Conservation (phyloP, 2,888 invertebrate species). For the Eupithecia exiguata region DNA sequence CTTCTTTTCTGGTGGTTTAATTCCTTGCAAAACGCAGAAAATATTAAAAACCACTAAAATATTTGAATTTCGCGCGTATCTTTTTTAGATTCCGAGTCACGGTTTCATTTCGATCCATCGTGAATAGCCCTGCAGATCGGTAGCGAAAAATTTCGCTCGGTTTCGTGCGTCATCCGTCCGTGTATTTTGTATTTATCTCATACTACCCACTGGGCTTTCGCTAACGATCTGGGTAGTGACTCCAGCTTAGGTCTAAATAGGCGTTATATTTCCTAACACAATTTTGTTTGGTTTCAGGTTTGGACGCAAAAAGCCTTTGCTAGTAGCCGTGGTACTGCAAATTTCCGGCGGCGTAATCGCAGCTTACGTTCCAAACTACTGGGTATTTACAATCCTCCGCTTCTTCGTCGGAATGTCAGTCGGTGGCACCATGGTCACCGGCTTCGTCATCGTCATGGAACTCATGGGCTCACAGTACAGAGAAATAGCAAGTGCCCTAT, state of each 20-base stretch:
- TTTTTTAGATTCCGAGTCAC: too few relatives aligned
- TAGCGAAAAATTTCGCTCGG: not conserved
- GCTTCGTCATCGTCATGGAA: slow-evolving; percentile 87
- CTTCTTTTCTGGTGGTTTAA: too few relatives aligned
- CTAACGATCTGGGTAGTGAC: not conserved
- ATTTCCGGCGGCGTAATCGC: slow-evolving; percentile 87
- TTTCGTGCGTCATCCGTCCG: not conserved
- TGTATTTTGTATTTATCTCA: not conserved
- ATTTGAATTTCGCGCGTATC: too few relatives aligned
- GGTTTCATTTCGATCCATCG: too few relatives aligned
- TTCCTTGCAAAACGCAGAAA: too few relatives aligned
- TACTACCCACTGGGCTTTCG: not conserved
- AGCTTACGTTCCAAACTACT: slow-evolving; percentile 85
- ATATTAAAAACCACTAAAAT: too few relatives aligned
- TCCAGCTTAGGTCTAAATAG: not conserved
- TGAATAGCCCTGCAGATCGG: too few relatives aligned
- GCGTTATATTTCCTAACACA: not conserved
- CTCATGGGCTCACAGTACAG: slow-evolving; percentile 84
- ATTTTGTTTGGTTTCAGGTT: slow-evolving; percentile 80
- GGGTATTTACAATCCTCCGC: slow-evolving; percentile 86
- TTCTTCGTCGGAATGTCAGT: slow-evolving; percentile 89
- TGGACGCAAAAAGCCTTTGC: slow-evolving; percentile 89
- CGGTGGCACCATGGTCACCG: slow-evolving; percentile 91
- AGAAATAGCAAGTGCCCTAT: slow-evolving; percentile 84
- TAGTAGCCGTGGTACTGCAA: slow-evolving; percentile 89